A percentile compares a stretch with the other conserved stretches of the same genome.
Evolutionary conservation across 2,888 invertebrate species (phyloP).

Genomic region (Archaeoteleia sp.): DNA sequence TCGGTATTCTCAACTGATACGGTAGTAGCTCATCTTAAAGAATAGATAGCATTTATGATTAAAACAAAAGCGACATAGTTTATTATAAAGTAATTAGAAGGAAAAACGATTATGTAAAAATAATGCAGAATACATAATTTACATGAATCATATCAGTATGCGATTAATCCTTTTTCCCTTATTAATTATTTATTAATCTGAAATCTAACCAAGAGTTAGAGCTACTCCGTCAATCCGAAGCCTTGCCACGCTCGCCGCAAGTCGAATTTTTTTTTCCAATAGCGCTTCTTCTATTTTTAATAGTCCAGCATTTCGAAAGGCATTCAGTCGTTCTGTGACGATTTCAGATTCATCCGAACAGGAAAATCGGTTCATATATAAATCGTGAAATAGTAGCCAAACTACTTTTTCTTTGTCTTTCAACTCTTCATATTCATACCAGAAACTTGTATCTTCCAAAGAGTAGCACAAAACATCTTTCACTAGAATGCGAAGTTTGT

Average conservation of each 20-base stretch:
- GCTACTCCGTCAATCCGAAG: slow-evolving; percentile 86
- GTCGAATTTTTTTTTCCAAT: slow-evolving; percentile 80
- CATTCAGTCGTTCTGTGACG: slow-evolving; percentile 55
- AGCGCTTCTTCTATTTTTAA: slow-evolving; percentile 80
- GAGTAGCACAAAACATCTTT: too few species aligned
- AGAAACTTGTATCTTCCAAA: slow-evolving; percentile 80
- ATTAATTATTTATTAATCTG: neutral
- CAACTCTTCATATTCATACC: slow-evolving; percentile 76
- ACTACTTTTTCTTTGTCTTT: slow-evolving; percentile 74
- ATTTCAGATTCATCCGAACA: slow-evolving; percentile 56
- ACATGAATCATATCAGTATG: too few species aligned
- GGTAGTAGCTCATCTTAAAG: slow-evolving; percentile 81
- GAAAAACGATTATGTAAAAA: neutral
- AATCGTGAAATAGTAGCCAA: slow-evolving; percentile 84
- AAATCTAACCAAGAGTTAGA: slow-evolving; percentile 76
- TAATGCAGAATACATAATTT: neutral
- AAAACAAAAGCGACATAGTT: neutral
- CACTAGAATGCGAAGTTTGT: too few species aligned
- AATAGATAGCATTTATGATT: neutral
- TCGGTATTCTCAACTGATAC: slow-evolving; percentile 80
- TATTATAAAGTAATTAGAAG: neutral
- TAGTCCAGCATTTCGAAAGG: slow-evolving; percentile 65
- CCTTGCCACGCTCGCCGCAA: slow-evolving; percentile 86
- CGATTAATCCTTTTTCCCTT: too few species aligned
- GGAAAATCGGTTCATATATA: slow-evolving; percentile 80